A percentile compares a stretch with the other conserved stretches of the same genome.
phyloP scores from a whole-genome alignment of 2,113 vertebrate species.

The human (Homo sapiens) region GRCh38 chr1:26418001-26418500 shows the following conservation, averaged over 20 bases:
- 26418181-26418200: neutral
- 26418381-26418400: too few species aligned
- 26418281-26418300: too few species aligned
- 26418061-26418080: neutral
- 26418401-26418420: too few species aligned
- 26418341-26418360: too few species aligned
- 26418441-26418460: too few species aligned
- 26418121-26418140: neutral
- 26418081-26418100: neutral
- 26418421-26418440: too few species aligned
- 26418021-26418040: neutral
- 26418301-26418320: too few species aligned
- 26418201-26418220: neutral
- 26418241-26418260: neutral
- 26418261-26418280: too few species aligned
- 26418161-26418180: neutral
- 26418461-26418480: too few species aligned
- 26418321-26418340: too few species aligned
- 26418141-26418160: neutral
- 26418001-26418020: neutral
- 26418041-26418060: neutral
- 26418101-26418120: neutral
- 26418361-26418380: too few species aligned
- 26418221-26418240: neutral
- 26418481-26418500: too few species aligned